Evolutionary conservation across 2,888 invertebrate genomes (phyloP).

Genomic region (Atethmia centrago): DNA sequence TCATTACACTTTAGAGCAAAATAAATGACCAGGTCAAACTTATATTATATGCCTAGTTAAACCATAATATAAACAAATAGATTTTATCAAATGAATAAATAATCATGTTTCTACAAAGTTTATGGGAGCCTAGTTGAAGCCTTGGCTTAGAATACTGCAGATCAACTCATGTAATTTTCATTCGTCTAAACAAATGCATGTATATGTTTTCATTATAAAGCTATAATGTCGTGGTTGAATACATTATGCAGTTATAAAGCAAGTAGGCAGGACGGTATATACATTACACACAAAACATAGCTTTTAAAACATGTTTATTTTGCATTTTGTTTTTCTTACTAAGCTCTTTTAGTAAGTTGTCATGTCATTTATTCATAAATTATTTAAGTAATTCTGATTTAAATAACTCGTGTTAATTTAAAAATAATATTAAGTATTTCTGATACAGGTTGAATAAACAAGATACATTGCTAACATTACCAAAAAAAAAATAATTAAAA

Average conservation of each 20-base stretch:
- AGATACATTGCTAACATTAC: not conserved
- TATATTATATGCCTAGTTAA: not conserved
- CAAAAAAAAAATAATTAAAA: not conserved
- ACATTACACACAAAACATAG: not conserved
- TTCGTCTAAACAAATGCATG: constrained; percentile 30
- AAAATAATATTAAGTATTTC: not conserved
- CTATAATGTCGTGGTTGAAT: constrained; percentile 18
- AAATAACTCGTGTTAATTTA: too few species aligned
- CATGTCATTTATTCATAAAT: not conserved
- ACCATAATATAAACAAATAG: not conserved
- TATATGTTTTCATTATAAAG: constrained; percentile 29
- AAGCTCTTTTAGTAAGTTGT: not conserved
- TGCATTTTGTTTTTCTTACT: not conserved
- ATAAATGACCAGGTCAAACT: not conserved
- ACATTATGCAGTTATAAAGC: constrained; percentile 1
- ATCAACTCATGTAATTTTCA: constrained; percentile 47
- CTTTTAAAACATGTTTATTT: not conserved
- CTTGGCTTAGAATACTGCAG: constrained; percentile 38
- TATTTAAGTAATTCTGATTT: not conserved
- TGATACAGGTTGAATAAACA: not conserved
- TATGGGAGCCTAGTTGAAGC: constrained; percentile 22
- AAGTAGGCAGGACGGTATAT: not conserved
- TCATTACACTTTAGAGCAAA: not conserved
- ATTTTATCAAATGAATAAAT: constrained; percentile 30
- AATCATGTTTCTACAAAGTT: constrained; percentile 16